Conservation (phyloP, 2,888 invertebrate species). For the Drosophila mayaguana region DNA sequence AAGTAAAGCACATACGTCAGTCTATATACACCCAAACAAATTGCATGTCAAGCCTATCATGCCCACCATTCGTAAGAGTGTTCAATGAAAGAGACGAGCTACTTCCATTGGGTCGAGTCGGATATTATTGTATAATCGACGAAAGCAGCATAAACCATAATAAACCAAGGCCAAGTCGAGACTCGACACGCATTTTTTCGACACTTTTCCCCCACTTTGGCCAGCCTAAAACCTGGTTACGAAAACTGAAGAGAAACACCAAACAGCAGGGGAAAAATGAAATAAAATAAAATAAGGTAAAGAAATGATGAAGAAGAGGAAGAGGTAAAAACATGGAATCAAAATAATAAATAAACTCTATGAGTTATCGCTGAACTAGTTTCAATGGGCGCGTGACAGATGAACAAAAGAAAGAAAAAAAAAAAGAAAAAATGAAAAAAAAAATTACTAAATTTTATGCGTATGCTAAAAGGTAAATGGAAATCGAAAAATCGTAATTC, state of each 20-base stretch:
- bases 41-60: neutral
- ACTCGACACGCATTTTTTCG: slow-evolving; percentile 60
- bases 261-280: neutral
- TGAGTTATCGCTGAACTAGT: slow-evolving; percentile 73
- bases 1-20: no score
- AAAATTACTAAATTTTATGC: slow-evolving; percentile 17
- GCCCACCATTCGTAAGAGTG: neutral
- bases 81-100: neutral
- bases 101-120: slow-evolving; percentile 2
- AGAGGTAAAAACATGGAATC: slow-evolving; percentile 20
- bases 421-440: neutral
- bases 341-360: slow-evolving; percentile 33
- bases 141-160: slow-evolving; percentile 36
- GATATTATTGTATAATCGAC: slow-evolving; percentile 50
- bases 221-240: slow-evolving; percentile 44
- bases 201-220: slow-evolving; percentile 48
- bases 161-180: slow-evolving; percentile 50
- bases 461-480: slow-evolving; percentile 33
- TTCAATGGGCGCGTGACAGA: slow-evolving; percentile 50
- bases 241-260: slow-evolving; percentile 21
- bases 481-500: slow-evolving; percentile 17
- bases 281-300: slow-evolving; percentile 1
- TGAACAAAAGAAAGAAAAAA: slow-evolving; percentile 6
- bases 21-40: neutral
- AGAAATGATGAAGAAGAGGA: neutral